phyloP scores from a whole-genome alignment of 2,888 invertebrate genomes.

The Pristionchus japonicus region DNA sequence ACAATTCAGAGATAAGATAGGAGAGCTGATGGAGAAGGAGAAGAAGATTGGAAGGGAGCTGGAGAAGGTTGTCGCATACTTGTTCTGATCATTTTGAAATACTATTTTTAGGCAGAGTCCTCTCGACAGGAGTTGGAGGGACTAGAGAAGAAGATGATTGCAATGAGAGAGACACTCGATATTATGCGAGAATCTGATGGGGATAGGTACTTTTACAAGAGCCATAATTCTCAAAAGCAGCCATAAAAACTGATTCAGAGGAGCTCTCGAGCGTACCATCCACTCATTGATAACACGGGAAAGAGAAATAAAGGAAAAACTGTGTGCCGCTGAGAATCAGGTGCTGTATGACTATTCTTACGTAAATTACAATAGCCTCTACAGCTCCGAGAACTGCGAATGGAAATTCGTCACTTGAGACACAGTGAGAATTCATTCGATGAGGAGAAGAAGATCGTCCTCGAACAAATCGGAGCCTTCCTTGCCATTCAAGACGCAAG shows the following conservation, averaged over 20 bases:
- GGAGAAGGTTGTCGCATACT: conserved; percentile 2
- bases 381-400: neutral
- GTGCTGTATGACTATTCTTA: too few species aligned
- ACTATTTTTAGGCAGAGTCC: conserved; percentile 35
- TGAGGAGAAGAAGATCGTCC: conserved; percentile 16
- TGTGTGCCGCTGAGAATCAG: neutral
- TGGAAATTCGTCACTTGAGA: neutral
- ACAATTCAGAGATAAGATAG: conserved; percentile 41
- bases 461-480: conserved; percentile 26
- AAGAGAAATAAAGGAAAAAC: neutral
- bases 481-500: conserved; percentile 21
- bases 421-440: conserved; percentile 22
- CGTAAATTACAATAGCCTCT: too few species aligned
- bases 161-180: conserved; percentile 32
- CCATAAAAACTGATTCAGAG: neutral
- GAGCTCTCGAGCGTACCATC: neutral
- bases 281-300: conserved; percentile 34
- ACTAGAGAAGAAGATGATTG: neutral
- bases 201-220: conserved; percentile 16
- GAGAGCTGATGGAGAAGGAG: conserved; percentile 33
- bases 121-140: neutral
- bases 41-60: neutral
- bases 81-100: too few species aligned
- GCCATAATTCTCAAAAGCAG: too few species aligned
- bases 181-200: conserved; percentile 4